Base-by-base conservation (phyloP, 2,797 vertebrate genomes). In the Tiaroga cobitis region DNA sequence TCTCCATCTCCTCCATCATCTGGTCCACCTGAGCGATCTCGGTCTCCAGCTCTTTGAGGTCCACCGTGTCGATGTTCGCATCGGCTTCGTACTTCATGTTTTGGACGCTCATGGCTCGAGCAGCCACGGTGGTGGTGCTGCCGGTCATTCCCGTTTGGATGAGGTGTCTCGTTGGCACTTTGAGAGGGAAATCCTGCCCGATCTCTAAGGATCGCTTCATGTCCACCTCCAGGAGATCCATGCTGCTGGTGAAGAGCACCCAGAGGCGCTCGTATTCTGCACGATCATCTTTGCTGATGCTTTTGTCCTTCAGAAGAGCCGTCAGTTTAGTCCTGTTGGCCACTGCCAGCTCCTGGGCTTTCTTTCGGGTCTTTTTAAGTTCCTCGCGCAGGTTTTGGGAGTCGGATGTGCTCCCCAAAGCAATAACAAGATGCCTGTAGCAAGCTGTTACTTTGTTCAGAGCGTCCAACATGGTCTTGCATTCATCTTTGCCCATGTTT, bases 1-100 rank as follows among this genome's bases (percentile, higher is more conserved):
- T 97, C 92, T 99, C 98, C 98, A 99, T 99, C 93, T 99, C 97
- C 88, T 97, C 95, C 95, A 98, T 96, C 97, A 99, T 98, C 92
- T 97, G 95, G 87, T 94, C 96, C 90, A 99, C 95, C 92, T 98
- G 97, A 86, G 93, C 90, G 90, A 99, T 96, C 93, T 99, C 98
- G 8, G 93, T 92, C 90, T 98, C 97, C 88, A 99, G 94, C 79
- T 97, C 96, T 74, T 94, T 94, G 81, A 98, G 93, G 86, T 99
- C 98, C 24, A 94, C 92, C 24, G 95, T 97, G 88, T 99, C 98
- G 83, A 98, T 96, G 90, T 96, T 95, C 89, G 93, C 89, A 73
- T 97, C 96, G 0, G 96, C 96, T 73, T 98, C 96, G 65, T 97
- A 98, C 87, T 97, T 97, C 96, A 99, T 96, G 90, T 97, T 98